Percentiles rank a stretch among this genome's conserved stretches.
phyloP scores from a whole-genome alignment of 2,797 vertebrate species.

The Staurois parvus region DNA sequence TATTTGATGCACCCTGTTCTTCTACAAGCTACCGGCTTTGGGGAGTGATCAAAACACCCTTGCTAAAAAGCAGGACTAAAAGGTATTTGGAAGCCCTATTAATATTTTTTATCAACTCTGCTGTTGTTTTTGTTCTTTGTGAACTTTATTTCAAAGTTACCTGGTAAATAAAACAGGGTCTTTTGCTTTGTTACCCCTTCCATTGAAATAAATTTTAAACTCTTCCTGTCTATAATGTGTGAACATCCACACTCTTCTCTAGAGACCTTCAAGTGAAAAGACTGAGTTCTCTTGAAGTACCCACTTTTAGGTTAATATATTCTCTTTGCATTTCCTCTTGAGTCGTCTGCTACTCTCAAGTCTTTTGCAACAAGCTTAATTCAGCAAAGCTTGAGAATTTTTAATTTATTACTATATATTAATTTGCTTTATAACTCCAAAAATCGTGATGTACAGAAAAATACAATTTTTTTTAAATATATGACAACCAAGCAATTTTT shows the following conservation, averaged over 20 bases:
- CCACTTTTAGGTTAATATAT: constrained; percentile 68
- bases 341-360: constrained; percentile 68
- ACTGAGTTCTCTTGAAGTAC: constrained; percentile 72
- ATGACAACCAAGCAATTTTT: not conserved
- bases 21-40: constrained; percentile 60
- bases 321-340: constrained; percentile 72
- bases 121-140: constrained; percentile 63
- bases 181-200: constrained; percentile 70
- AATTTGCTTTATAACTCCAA: constrained; percentile 4
- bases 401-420: constrained; percentile 3
- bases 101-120: constrained; percentile 66
- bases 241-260: constrained; percentile 69
- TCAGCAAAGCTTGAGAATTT: constrained; percentile 68
- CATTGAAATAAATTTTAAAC: constrained; percentile 78
- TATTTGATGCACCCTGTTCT: constrained; percentile 43
- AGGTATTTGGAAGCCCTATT: constrained; percentile 67
- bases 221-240: constrained; percentile 72
- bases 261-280: constrained; percentile 70
- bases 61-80: constrained; percentile 62
- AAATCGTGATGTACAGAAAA: not conserved
- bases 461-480: not conserved
- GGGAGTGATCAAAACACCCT: constrained; percentile 46
- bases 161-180: constrained; percentile 68
- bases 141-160: constrained; percentile 67
- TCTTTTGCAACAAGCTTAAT: constrained; percentile 77